Evolutionary conservation across 2,888 invertebrate genomes (phyloP).

Genomic region (Lomographa bimaculata): DNA sequence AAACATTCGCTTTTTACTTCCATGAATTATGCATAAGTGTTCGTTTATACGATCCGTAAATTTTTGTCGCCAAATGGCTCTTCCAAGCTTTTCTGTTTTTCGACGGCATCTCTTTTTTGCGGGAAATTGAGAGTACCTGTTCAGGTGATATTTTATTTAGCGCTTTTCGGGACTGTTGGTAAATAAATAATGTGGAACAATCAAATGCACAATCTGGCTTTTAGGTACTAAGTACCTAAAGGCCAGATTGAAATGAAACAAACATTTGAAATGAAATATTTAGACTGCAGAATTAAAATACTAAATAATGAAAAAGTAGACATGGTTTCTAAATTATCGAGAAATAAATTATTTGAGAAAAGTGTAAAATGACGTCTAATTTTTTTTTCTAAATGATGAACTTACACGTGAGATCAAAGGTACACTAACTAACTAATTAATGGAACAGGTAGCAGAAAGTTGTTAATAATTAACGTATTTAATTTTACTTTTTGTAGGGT

Average conservation of each 20-base stretch:
- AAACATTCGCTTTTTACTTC: slow-evolving; percentile 78
- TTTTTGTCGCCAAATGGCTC: slow-evolving; percentile 71
- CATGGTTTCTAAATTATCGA: neutral
- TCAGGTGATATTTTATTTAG: slow-evolving; percentile 35
- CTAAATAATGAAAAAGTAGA: neutral
- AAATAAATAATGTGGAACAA: slow-evolving; percentile 16
- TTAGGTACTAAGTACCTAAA: no score
- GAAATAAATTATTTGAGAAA: no score
- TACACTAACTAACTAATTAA: no score
- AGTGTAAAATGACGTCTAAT: no score
- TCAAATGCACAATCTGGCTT: slow-evolving; percentile 1
- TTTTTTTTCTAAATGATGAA: no score
- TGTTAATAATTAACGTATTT: no score
- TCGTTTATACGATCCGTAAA: slow-evolving; percentile 77
- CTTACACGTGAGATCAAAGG: no score
- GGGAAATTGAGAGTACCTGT: slow-evolving; percentile 33
- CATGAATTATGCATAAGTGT: slow-evolving; percentile 81
- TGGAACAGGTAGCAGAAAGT: no score
- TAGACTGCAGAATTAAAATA: no score
- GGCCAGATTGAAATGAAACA: no score
- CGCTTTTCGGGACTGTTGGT: slow-evolving; percentile 20
- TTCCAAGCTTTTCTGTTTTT: slow-evolving; percentile 54
- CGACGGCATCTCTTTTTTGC: slow-evolving; percentile 43
- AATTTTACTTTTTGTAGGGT: slow-evolving; percentile 88
- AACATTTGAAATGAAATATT: no score